Evolutionary conservation across 2,113 vertebrate genomes (phyloP).

Genomic region (Cranoglanis bouderius): DNA sequence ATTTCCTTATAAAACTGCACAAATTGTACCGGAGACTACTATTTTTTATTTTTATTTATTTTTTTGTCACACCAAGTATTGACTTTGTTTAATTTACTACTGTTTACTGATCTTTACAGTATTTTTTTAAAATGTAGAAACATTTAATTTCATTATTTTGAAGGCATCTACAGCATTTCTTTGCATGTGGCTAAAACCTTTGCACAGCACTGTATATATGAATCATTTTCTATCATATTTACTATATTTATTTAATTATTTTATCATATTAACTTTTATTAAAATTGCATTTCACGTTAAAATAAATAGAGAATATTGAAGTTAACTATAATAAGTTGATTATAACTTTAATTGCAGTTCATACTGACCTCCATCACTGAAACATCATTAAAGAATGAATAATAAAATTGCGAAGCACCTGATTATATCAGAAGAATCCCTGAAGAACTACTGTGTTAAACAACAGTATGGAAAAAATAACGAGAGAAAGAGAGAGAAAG

Average conservation of each 20-base stretch:
- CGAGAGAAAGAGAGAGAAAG: neutral
- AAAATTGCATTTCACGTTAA: neutral
- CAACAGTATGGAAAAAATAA: neutral
- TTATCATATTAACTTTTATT: neutral
- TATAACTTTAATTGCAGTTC: neutral
- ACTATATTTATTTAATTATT: neutral
- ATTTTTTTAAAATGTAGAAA: no score
- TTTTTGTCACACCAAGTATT: no score
- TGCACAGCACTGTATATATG: no score
- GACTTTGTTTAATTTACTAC: no score
- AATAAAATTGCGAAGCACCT: neutral
- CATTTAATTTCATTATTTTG: no score
- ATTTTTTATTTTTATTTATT: no score
- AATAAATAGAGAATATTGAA: neutral
- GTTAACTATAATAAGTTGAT: neutral
- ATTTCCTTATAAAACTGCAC: no score
- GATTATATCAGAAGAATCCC: neutral
- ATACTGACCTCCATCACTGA: neutral
- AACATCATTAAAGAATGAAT: neutral
- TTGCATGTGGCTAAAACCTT: no score
- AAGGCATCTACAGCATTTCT: no score
- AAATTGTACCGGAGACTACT: no score
- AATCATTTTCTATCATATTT: neutral
- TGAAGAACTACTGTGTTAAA: neutral
- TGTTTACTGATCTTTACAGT: no score